A percentile compares a stretch with the other conserved stretches of the same genome.
Conservation (phyloP, 2,113 vertebrate species). For the Euleptes europaea region DNA sequence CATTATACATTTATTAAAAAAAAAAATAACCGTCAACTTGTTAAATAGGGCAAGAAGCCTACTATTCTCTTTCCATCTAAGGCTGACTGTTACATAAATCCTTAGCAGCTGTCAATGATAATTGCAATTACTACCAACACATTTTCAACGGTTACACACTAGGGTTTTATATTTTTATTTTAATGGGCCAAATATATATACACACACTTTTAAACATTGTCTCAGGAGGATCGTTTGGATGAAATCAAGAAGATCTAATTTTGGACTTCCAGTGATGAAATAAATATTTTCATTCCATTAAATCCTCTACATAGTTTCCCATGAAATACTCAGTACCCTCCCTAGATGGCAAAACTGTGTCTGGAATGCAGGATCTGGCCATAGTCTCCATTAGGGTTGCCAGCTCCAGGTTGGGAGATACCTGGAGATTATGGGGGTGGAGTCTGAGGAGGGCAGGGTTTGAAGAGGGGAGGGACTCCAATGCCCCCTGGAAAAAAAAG, state of each 20-base stretch:
- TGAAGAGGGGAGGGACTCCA: too few relatives aligned
- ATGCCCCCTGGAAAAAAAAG: too few relatives aligned
- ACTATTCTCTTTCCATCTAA: neutral
- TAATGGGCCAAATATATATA: neutral
- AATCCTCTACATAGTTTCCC: neutral
- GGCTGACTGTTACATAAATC: conserved; percentile 14
- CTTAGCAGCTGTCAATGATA: neutral
- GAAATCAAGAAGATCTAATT: neutral
- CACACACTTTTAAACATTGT: neutral
- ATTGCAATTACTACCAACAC: neutral
- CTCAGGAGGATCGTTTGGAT: neutral
- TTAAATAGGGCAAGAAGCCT: neutral
- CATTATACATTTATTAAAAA: conserved; percentile 20
- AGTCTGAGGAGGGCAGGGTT: too few relatives aligned
- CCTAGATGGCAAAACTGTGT: neutral
- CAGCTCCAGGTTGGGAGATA: too few relatives aligned
- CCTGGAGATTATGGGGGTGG: too few relatives aligned
- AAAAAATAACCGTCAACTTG: conserved; percentile 15
- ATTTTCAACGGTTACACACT: neutral
- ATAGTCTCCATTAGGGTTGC: too few relatives aligned
- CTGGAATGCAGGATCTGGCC: too few relatives aligned
- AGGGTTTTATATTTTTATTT: neutral
- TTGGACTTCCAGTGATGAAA: neutral
- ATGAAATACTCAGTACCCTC: neutral
- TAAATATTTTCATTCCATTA: neutral